A percentile compares a stretch with the other conserved stretches of the same genome.
Evolutionary conservation across 2,888 invertebrate genomes (phyloP).

Genomic region (Branchipolynoe longqiensis): DNA sequence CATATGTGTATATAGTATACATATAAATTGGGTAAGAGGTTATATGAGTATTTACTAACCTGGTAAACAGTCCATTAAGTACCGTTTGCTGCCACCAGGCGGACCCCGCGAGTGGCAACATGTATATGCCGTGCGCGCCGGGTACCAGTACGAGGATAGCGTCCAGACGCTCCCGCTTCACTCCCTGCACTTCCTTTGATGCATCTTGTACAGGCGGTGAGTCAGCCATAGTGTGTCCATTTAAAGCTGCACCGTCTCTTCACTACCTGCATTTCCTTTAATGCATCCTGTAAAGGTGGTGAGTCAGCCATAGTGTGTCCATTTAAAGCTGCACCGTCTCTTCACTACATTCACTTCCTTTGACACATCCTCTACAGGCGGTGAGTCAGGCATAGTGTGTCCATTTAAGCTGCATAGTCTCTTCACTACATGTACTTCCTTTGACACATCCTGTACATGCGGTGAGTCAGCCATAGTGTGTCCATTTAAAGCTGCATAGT

Average conservation of each 20-base stretch:
- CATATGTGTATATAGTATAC: no score
- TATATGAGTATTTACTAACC: no score
- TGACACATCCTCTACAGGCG: no score
- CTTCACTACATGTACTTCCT: background rate
- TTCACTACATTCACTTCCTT: background rate
- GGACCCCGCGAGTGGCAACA: background rate
- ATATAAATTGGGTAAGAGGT: no score
- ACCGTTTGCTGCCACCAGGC: no score
- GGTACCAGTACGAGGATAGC: slow-evolving; percentile 17
- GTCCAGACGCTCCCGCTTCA: background rate
- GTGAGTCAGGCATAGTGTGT: no score
- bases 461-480: background rate
- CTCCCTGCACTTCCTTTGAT: slow-evolving; percentile 3
- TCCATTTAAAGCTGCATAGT: background rate
- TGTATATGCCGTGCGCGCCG: background rate
- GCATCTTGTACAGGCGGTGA: slow-evolving; percentile 12
- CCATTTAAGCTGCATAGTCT: no score
- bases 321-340: background rate
- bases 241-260: background rate
- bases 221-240: background rate
- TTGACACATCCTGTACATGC: background rate
- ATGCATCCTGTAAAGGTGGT: background rate
- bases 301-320: background rate
- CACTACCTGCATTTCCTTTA: background rate
- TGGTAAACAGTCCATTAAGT: no score